A percentile compares a stretch with the other conserved stretches of the same genome.
Conservation (phyloP, 2,888 invertebrate species). For the Acanthococcus lagerstroemiae region DNA sequence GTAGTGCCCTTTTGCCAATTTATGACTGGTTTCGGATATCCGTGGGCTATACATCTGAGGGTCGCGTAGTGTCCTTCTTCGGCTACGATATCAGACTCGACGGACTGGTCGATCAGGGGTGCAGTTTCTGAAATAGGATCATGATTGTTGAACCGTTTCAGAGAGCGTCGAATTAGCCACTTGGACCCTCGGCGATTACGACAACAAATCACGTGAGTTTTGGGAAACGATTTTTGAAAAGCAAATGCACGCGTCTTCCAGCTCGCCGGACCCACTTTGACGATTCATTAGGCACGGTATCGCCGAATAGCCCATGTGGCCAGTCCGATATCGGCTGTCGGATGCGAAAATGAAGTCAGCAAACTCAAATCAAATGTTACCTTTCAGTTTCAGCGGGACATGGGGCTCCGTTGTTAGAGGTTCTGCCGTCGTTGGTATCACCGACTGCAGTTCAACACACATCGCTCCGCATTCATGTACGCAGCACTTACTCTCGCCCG, state of each 20-base stretch:
- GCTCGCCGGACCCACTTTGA: too few species aligned
- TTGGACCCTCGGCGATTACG: too few species aligned
- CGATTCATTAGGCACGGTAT: too few species aligned
- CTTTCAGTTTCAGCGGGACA: background rate
- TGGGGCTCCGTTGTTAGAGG: background rate
- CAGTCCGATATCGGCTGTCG: too few species aligned
- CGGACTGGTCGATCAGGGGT: conserved; percentile 35
- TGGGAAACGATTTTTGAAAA: too few species aligned
- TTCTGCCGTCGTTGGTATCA: background rate
- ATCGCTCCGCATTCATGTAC: conserved; percentile 62
- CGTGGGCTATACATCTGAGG: conserved; percentile 62
- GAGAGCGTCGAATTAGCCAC: too few species aligned
- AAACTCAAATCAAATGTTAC: too few species aligned
- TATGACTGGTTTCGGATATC: conserved; percentile 65
- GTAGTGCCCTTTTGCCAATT: conserved; percentile 65
- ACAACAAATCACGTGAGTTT: too few species aligned
- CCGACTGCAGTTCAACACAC: conserved; percentile 53
- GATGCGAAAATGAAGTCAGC: too few species aligned
- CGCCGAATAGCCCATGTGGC: too few species aligned
- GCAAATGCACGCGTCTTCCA: too few species aligned
- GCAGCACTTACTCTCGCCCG: conserved; percentile 71
- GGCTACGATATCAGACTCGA: conserved; percentile 52
- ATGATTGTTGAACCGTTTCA: too few species aligned
- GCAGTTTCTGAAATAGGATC: conserved; percentile 34
- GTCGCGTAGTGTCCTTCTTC: conserved; percentile 64